Conservation (phyloP, 2,888 invertebrate species). For the Leptogaster cylindrica region DNA sequence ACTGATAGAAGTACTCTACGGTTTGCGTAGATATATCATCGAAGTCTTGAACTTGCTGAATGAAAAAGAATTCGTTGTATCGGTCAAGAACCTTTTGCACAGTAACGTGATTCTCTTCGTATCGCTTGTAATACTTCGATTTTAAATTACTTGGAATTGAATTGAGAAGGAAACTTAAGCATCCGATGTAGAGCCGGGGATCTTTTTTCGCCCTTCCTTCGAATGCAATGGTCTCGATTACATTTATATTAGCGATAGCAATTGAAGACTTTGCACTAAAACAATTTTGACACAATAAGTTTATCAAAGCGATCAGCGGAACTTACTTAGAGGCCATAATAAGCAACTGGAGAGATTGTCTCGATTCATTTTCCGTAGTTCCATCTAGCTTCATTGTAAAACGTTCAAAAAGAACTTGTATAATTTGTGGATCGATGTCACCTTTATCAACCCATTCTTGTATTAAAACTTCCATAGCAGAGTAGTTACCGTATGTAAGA, state of each 20-base stretch:
- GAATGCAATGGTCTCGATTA: conserved; percentile 76
- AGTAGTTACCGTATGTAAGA: conserved; percentile 67
- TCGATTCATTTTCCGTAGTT: conserved; percentile 73
- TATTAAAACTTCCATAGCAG: conserved; percentile 69
- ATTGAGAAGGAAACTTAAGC: conserved; percentile 57
- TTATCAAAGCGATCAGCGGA: neutral
- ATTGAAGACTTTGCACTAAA: conserved; percentile 68
- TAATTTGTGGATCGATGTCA: conserved; percentile 65
- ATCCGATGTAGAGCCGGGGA: conserved; percentile 57
- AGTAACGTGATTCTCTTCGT: conserved; percentile 53
- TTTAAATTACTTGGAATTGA: conserved; percentile 55
- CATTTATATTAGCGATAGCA: conserved; percentile 72
- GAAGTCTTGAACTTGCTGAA: conserved; percentile 63
- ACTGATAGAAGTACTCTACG: conserved; percentile 65
- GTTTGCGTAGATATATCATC: conserved; percentile 64
- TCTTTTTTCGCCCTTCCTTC: conserved; percentile 60
- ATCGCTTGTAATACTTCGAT: conserved; percentile 58
- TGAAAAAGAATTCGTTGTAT: conserved; percentile 63
- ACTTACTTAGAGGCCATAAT: conserved; percentile 72
- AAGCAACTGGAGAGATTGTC: conserved; percentile 76
- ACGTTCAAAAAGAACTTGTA: conserved; percentile 83
- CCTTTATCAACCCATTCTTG: conserved; percentile 68
- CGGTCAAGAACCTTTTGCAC: conserved; percentile 58
- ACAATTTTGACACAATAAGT: neutral
- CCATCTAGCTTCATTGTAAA: conserved; percentile 76